phyloP scores from a whole-genome alignment of 2,113 vertebrate genomes.

The Chaetodon trifascialis region DNA sequence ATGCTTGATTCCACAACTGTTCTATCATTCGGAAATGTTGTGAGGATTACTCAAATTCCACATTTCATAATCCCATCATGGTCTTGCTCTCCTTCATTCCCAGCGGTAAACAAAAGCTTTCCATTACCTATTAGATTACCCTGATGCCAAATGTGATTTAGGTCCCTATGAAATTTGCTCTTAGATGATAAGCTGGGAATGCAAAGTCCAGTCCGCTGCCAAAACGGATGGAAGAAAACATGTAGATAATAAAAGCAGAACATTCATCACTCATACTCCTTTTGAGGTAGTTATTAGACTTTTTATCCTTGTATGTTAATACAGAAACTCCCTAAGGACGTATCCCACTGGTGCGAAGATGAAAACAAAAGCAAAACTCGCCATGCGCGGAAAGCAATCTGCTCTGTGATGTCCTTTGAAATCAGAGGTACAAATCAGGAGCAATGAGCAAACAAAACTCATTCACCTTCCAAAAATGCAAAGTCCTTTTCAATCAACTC shows the following conservation, averaged over 20 bases:
- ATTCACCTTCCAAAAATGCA: slow-evolving; percentile 50
- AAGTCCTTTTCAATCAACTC: slow-evolving; percentile 57
- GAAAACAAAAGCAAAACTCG: slow-evolving; percentile 51
- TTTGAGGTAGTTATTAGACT: slow-evolving; percentile 28
- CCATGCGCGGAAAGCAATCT: slow-evolving; percentile 51
- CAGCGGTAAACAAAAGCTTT: slow-evolving; percentile 56
- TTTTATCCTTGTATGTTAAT: slow-evolving; percentile 42
- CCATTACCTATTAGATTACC: slow-evolving; percentile 71
- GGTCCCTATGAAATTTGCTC: slow-evolving; percentile 62
- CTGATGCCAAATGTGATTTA: slow-evolving; percentile 72
- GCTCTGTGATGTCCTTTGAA: slow-evolving; percentile 39
- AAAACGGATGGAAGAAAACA: slow-evolving; percentile 39
- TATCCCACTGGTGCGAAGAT: slow-evolving; percentile 36
- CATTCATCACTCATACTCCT: slow-evolving; percentile 43
- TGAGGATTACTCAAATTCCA: slow-evolving; percentile 64
- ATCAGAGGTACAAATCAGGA: slow-evolving; percentile 42
- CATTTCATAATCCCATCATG: slow-evolving; percentile 71
- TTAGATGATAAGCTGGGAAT: slow-evolving; percentile 59
- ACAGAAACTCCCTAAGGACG: slow-evolving; percentile 35
- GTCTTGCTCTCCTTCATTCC: slow-evolving; percentile 40
- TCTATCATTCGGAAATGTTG: slow-evolving; percentile 53
- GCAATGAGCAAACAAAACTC: slow-evolving; percentile 37
- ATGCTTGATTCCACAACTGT: slow-evolving; percentile 19
- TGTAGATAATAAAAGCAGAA: slow-evolving; percentile 45
- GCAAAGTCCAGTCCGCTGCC: slow-evolving; percentile 25